Evolutionary conservation across 1,140 invertebrate genomes (phyloP).

Genomic region (Tetramorium simillimum): DNA sequence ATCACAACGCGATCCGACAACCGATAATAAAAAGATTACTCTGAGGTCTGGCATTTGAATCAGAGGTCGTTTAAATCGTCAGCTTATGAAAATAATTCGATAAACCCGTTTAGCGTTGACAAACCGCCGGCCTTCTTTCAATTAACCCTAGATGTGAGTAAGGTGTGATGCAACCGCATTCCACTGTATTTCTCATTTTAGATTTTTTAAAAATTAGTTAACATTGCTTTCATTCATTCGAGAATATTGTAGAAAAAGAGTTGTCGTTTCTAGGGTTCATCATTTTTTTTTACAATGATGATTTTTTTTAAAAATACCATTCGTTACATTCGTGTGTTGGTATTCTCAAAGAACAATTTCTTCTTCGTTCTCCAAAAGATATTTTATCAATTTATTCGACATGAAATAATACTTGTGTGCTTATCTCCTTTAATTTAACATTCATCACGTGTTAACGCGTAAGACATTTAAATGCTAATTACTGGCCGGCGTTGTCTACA

Average conservation of each 20-base stretch:
- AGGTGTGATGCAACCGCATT: conserved; percentile 46
- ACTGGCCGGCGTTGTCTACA: not conserved
- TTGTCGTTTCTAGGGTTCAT: not conserved
- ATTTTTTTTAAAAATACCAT: not conserved
- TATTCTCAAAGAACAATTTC: not conserved
- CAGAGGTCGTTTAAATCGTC: conserved; percentile 47
- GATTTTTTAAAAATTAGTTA: not conserved
- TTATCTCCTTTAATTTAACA: not conserved
- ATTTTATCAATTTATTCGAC: not conserved
- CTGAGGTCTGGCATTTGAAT: conserved; percentile 23
- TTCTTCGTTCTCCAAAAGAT: not conserved
- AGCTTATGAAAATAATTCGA: conserved; percentile 56
- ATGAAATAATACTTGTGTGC: not conserved
- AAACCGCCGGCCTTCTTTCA: conserved; percentile 43
- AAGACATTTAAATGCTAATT: not conserved
- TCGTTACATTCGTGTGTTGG: not conserved
- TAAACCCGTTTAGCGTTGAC: conserved; percentile 40
- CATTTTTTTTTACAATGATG: not conserved
- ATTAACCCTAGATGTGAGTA: conserved; percentile 43
- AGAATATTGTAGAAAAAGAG: not conserved
- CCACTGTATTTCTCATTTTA: not conserved
- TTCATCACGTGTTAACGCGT: not conserved
- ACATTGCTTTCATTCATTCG: not conserved
- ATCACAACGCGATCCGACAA: not conserved
- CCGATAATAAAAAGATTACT: conserved; percentile 51